Conservation (phyloP, 2,797 vertebrate species). For the Siniperca scherzeri region DNA sequence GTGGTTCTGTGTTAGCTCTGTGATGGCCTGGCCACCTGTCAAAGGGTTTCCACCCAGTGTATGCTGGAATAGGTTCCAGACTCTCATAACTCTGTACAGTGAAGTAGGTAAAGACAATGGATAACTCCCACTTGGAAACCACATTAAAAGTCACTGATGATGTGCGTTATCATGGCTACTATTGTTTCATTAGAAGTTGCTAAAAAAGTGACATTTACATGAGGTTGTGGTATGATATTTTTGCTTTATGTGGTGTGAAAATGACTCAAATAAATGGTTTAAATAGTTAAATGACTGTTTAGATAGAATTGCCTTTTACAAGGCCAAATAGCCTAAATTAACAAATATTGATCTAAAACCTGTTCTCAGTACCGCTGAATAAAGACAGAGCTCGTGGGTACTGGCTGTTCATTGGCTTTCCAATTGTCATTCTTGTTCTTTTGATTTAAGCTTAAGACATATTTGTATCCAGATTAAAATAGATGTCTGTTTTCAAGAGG, state of each 20-base stretch:
- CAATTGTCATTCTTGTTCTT: neutral
- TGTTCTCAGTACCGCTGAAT: neutral
- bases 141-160: neutral
- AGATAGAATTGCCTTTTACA: neutral
- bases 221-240: neutral
- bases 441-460: neutral
- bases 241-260: neutral
- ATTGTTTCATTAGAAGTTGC: neutral
- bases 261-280: neutral
- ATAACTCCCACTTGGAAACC: neutral
- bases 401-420: neutral
- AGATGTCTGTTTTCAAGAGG: neutral
- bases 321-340: neutral
- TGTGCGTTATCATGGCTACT: neutral
- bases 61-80: conserved; percentile 23
- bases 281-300: neutral
- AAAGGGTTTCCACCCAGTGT: conserved; percentile 1
- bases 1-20: conserved; percentile 27
- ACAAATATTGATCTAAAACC: neutral
- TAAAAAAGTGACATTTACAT: neutral
- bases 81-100: conserved; percentile 3
- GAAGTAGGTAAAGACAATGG: neutral
- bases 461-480: neutral
- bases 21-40: conserved; percentile 24
- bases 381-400: neutral